Percentiles rank a stretch among this genome's conserved stretches.
phyloP scores from a whole-genome alignment of 2,888 invertebrate genomes.

The Hirtodrosophila alboralis region DNA sequence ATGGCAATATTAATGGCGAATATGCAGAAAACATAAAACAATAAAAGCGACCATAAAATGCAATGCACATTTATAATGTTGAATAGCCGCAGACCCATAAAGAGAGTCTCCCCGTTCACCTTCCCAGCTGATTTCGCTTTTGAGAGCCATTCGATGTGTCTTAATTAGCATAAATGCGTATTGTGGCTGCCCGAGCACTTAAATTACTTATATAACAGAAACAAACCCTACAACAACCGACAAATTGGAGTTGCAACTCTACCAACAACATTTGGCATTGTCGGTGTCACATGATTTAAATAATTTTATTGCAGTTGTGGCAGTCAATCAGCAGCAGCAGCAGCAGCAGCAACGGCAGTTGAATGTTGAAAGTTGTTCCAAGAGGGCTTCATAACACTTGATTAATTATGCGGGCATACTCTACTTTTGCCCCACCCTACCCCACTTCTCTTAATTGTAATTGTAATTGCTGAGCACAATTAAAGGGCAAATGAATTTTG shows the following conservation, averaged over 20 bases:
- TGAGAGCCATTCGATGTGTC: slow-evolving; percentile 62
- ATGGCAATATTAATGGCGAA: slow-evolving; percentile 68
- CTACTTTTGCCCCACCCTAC: slow-evolving; percentile 6
- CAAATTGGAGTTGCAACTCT: slow-evolving; percentile 12
- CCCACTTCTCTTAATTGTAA: slow-evolving; percentile 36
- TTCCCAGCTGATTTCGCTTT: slow-evolving; percentile 1
- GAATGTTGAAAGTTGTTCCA: neutral
- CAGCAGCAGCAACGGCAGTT: slow-evolving; percentile 10
- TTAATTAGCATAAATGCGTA: slow-evolving; percentile 73
- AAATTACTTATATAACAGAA: too few species aligned
- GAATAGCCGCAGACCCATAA: slow-evolving; percentile 25
- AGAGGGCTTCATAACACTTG: slow-evolving; percentile 32
- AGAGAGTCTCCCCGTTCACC: slow-evolving; percentile 27
- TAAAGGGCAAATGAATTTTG: slow-evolving; percentile 60
- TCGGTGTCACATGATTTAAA: slow-evolving; percentile 56
- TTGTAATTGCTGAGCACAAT: slow-evolving; percentile 64
- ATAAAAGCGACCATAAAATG: slow-evolving; percentile 70
- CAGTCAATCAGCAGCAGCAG: slow-evolving; percentile 58
- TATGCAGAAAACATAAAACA: slow-evolving; percentile 58
- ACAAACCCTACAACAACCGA: slow-evolving; percentile 21
- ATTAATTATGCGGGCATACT: slow-evolving; percentile 63
- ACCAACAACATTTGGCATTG: slow-evolving; percentile 25
- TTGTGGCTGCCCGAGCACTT: slow-evolving; percentile 37
- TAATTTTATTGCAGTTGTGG: slow-evolving; percentile 58
- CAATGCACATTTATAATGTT: slow-evolving; percentile 60